Evolutionary conservation across 2,113 vertebrate genomes (phyloP).

Genomic region (Pimephales promelas): DNA sequence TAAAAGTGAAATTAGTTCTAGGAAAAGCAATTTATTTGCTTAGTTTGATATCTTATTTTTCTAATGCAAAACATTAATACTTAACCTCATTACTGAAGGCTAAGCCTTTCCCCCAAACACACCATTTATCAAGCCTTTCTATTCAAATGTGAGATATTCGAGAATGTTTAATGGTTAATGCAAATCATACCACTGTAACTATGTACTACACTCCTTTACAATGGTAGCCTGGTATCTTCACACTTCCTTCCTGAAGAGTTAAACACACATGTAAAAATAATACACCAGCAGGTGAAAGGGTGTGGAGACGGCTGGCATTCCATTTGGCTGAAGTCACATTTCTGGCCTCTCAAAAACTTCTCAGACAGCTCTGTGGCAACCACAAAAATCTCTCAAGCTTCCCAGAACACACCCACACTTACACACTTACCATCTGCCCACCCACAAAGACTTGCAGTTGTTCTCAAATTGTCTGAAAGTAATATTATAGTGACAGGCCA

Average conservation of each 20-base stretch:
- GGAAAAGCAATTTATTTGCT: not conserved
- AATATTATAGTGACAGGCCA: not conserved
- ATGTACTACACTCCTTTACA: constrained; percentile 17
- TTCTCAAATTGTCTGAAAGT: constrained; percentile 35
- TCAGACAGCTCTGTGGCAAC: constrained; percentile 50
- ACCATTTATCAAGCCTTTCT: not conserved
- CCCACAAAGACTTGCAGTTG: constrained; percentile 57
- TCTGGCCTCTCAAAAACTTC: constrained; percentile 45
- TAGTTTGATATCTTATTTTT: not conserved
- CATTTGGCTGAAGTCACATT: constrained; percentile 53
- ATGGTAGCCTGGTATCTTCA: constrained; percentile 51
- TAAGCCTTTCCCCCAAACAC: not conserved
- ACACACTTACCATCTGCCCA: constrained; percentile 49
- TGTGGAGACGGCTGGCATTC: constrained; percentile 58
- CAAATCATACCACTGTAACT: constrained; percentile 24
- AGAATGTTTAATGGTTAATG: not conserved
- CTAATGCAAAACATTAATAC: not conserved
- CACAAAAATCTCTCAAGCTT: constrained; percentile 37
- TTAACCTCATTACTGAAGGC: not conserved
- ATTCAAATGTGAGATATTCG: not conserved
- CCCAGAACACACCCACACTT: constrained; percentile 46
- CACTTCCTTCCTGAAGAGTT: constrained; percentile 55
- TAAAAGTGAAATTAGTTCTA: not conserved
- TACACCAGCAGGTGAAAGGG: constrained; percentile 60
- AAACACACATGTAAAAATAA: constrained; percentile 57